phyloP scores from a whole-genome alignment of 2,113 vertebrate genomes.

The Monarcha castaneiventris region DNA sequence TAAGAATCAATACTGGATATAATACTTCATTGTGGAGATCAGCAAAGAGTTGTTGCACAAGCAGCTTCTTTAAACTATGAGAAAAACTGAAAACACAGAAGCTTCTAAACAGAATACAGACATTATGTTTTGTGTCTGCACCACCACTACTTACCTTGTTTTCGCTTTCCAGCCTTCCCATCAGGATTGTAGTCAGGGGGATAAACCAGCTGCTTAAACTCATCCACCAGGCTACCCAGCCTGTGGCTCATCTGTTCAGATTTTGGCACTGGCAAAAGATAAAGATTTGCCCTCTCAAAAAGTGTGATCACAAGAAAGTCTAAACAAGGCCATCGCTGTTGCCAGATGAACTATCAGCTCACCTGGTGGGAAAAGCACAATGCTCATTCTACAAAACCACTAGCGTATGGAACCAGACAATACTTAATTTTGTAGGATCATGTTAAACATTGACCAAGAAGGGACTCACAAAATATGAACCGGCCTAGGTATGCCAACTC shows the following conservation, averaged over 20 bases:
- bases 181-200: conserved; percentile 86
- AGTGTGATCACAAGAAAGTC: neutral
- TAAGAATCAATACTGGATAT: neutral
- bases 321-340: neutral
- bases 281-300: neutral
- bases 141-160: conserved; percentile 61
- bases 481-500: neutral
- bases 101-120: neutral
- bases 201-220: conserved; percentile 93
- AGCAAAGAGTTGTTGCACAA: neutral
- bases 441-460: neutral
- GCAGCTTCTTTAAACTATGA: neutral
- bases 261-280: conserved; percentile 84
- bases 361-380: neutral
- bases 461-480: neutral
- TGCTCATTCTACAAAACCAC: neutral
- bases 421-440: neutral
- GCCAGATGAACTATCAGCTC: neutral
- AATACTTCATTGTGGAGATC: neutral
- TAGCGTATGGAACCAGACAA: neutral
- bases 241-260: conserved; percentile 82
- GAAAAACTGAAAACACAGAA: neutral
- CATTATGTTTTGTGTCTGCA: neutral
- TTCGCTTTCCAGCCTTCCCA: conserved; percentile 77
- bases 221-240: conserved; percentile 80